Conservation (phyloP, 2,113 vertebrate species). For the Alouatta palliata region DNA sequence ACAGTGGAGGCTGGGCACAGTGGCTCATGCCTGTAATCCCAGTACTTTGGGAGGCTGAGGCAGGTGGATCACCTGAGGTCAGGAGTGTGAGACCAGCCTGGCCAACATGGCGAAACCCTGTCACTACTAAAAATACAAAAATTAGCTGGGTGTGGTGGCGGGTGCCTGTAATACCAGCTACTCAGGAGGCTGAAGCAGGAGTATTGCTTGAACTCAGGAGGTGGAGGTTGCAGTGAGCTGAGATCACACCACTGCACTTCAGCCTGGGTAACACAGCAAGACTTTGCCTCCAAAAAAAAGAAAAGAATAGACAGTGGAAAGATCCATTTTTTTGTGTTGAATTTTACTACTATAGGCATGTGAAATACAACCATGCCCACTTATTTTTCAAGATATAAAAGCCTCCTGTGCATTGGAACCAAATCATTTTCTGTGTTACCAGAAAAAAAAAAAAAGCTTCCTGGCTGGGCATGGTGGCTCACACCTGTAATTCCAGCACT, state of each 20-base stretch:
- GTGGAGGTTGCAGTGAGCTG: neutral
- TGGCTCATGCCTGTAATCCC: neutral
- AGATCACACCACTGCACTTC: neutral
- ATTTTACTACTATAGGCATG: neutral
- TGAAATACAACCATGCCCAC: neutral
- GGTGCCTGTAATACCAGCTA: neutral
- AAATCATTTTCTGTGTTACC: no score
- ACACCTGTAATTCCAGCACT: no score
- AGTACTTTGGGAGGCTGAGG: neutral
- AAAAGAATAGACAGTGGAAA: neutral
- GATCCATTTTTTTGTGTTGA: neutral
- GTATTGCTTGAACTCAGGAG: neutral
- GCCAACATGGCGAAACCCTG: neutral
- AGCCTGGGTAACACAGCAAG: neutral
- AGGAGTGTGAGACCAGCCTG: neutral
- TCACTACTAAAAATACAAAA: neutral
- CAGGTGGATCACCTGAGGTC: neutral
- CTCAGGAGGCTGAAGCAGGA: neutral
- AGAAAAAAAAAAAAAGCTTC: no score
- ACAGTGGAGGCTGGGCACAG: neutral
- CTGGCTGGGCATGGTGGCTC: no score
- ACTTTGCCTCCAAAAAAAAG: neutral
- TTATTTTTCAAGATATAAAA: constrained; percentile 15
- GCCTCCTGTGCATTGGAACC: neutral
- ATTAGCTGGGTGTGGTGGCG: neutral